Conservation (phyloP, 2,797 vertebrate species). For the Ctenopoma multispine region DNA sequence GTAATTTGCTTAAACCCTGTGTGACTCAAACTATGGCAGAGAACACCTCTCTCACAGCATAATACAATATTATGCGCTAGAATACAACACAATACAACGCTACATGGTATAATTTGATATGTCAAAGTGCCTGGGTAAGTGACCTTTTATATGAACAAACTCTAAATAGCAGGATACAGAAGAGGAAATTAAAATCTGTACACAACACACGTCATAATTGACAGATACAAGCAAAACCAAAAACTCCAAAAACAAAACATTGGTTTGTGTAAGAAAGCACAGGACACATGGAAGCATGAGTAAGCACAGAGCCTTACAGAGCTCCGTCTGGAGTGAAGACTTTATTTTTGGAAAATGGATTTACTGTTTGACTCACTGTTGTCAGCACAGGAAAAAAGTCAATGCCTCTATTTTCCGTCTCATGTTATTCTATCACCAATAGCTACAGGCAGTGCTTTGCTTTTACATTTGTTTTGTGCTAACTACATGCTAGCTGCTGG, state of each 20-base stretch:
- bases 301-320: not conserved
- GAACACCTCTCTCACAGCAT: not conserved
- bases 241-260: not conserved
- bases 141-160: not conserved
- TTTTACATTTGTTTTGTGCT: constrained; percentile 41
- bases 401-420: constrained; percentile 2
- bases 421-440: constrained; percentile 14
- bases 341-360: constrained; percentile 27
- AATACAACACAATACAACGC: not conserved
- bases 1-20: not conserved
- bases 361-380: constrained; percentile 11
- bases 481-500: constrained; percentile 26
- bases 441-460: constrained; percentile 21
- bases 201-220: not conserved
- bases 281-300: not conserved
- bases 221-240: not conserved
- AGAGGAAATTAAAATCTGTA: not conserved
- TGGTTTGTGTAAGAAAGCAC: not conserved
- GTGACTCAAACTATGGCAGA: not conserved
- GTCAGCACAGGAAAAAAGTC: not conserved
- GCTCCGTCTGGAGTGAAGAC: not conserved
- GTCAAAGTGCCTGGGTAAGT: not conserved
- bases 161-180: not conserved
- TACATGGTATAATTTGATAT: not conserved
- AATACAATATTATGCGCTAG: not conserved